Percentiles rank a stretch among this genome's conserved stretches.
Evolutionary conservation across 1,140 invertebrate genomes (phyloP).

Genomic region (Scaptomyza montana): DNA sequence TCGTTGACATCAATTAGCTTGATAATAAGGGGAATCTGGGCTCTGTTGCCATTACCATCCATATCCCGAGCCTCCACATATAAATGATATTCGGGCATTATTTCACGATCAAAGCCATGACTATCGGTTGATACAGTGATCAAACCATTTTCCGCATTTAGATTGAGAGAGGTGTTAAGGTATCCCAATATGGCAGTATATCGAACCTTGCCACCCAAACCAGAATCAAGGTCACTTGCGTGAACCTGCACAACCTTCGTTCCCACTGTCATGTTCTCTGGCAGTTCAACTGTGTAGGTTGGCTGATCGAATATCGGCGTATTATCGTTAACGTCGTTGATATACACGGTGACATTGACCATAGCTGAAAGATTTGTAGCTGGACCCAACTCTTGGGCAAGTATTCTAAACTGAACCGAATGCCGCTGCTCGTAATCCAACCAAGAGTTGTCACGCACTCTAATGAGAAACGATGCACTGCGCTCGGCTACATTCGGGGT

Average conservation of each 20-base stretch:
- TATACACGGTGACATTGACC: slow-evolving; percentile 90
- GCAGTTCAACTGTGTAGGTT: slow-evolving; percentile 89
- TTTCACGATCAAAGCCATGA: slow-evolving; percentile 92
- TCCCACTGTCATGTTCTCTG: slow-evolving; percentile 91
- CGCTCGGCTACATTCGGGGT: slow-evolving; percentile 94
- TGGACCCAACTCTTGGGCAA: slow-evolving; percentile 91
- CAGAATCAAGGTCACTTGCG: slow-evolving; percentile 91
- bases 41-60: slow-evolving; percentile 90
- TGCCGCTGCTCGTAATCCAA: slow-evolving; percentile 93
- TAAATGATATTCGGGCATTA: slow-evolving; percentile 89
- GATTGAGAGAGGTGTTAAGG: slow-evolving; percentile 89
- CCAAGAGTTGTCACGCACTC: slow-evolving; percentile 91
- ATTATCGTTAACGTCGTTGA: slow-evolving; percentile 96
- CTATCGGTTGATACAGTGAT: slow-evolving; percentile 91
- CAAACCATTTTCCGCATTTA: slow-evolving; percentile 91
- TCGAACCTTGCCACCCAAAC: slow-evolving; percentile 88
- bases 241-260: slow-evolving; percentile 90
- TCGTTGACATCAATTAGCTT: slow-evolving; percentile 94
- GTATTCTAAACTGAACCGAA: slow-evolving; percentile 89
- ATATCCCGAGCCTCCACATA: slow-evolving; percentile 94
- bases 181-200: slow-evolving; percentile 91
- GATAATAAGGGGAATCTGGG: slow-evolving; percentile 89
- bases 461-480: slow-evolving; percentile 91
- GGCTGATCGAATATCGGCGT: slow-evolving; percentile 90
- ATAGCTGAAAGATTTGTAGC: slow-evolving; percentile 89